Base-by-base conservation (phyloP, 2,797 vertebrate genomes). In the Gymnothorax javanicus region DNA sequence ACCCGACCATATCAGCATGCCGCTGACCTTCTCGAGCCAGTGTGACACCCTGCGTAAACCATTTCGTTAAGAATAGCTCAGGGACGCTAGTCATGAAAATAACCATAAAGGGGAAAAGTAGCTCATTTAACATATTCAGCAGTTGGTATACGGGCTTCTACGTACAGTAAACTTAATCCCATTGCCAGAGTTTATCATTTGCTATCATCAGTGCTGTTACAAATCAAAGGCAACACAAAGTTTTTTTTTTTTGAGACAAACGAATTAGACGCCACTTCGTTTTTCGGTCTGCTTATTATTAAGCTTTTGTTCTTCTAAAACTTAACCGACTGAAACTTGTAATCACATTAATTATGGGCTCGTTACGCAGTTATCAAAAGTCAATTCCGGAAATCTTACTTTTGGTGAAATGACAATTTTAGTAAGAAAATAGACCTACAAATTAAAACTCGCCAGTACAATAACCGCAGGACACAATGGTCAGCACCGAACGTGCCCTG, bases 391-490 rank as follows among this genome's bases (percentile, higher is more conserved):
- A 69, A 89, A 88, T 83, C 85, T 89, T 88, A 92, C 89, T 79
- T 87, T 84, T 25, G 17, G 62, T 67, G 58, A 82, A 84, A 88
- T 64, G 84, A 52, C 86, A 75, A 90, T 91, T 90, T 91, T 86
- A 89, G 89, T 91, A 90, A 88, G 89, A 91, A 90, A 87, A 88
- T 89, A 43, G 33, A 43, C 33, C 33, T 43, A 86, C 91, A 88
- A 89, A 87, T 91, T 90, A 91, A 88, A 91, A 89, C 88, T 91
- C 86, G 90, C 87, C 89, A 89, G 88, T 91, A 92, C 92, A 94
- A 92, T 93, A 89, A 89, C 89, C 85, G 2, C 33, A 87, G 88
- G 91, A 90, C 89, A 87, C 87, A 83, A 90, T 89, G 92, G 92
- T 93, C 93, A 91, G 88, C 93, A 79, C 23, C 33, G 43, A 75